A percentile compares a stretch with the other conserved stretches of the same genome.
These are phyloP conservation scores for Epicampocera succincta DNA, from an alignment of 2,888 invertebrate genomes.

Conservation along the genomic window DNA sequence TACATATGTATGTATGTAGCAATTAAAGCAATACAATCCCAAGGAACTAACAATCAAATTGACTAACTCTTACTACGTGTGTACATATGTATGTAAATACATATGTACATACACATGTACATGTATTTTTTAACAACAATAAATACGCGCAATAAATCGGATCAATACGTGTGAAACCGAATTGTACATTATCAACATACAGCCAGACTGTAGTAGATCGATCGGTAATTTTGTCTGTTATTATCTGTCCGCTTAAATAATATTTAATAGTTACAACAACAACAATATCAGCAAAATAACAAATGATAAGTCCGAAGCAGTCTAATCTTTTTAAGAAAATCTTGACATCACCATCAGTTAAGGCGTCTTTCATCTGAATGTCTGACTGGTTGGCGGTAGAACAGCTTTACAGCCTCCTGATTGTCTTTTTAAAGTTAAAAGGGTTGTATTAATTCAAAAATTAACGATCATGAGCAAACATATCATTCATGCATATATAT, in stretches of 20 bases:
- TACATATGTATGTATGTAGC: conserved; percentile 2
- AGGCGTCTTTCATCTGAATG: conserved; percentile 60
- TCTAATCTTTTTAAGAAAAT: conserved; percentile 58
- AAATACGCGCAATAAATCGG: conserved; percentile 36
- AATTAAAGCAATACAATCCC: conserved; percentile 48
- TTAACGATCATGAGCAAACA: too few relatives aligned
- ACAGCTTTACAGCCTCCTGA: conserved; percentile 40
- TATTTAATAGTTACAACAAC: conserved; percentile 38
- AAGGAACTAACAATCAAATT: conserved; percentile 53
- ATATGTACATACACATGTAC: too few relatives aligned
- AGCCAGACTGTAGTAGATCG: conserved; percentile 41
- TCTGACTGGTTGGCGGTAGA: conserved; percentile 25
- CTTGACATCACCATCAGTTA: conserved; percentile 59
- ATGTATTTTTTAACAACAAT: conserved; percentile 13
- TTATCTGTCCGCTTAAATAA: conserved; percentile 43
- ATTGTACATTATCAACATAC: conserved; percentile 53
- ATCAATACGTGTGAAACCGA: conserved; percentile 57
- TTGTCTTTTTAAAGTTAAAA: conserved; percentile 48
- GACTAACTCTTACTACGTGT: conserved; percentile 39
- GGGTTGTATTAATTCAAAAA: conserved; percentile 53
- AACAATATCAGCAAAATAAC: conserved; percentile 17
- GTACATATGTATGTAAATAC: too few relatives aligned
- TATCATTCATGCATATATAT: too few relatives aligned
- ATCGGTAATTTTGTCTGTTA: conserved; percentile 36
- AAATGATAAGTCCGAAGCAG: conserved; percentile 38